Evolutionary conservation across 1,140 invertebrate species (phyloP).

Genomic region (Mercenaria mercenaria): DNA sequence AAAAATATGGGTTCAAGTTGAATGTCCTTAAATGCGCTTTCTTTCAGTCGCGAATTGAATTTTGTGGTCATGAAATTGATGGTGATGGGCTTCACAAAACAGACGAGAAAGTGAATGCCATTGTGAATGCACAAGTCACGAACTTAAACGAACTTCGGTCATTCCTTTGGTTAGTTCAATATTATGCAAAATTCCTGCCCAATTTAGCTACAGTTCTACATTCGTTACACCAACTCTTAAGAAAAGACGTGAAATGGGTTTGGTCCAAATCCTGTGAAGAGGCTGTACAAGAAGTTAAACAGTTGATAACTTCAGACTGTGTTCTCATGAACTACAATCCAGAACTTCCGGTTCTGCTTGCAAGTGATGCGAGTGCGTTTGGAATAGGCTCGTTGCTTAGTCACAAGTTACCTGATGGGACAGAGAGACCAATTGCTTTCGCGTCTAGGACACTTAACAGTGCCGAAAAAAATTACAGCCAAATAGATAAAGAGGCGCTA

Average conservation of each 20-base stretch:
- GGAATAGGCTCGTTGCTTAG: conserved; percentile 87
- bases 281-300: conserved; percentile 45
- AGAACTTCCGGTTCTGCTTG: conserved; percentile 70
- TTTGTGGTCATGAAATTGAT: no score
- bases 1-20: no score
- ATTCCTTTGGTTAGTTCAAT: conserved; percentile 65
- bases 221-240: conserved; percentile 61
- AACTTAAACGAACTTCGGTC: conserved; percentile 64
- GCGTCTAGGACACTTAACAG: conserved; percentile 85
- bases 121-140: conserved; percentile 50
- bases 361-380: conserved; percentile 86
- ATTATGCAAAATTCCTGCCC: conserved; percentile 68
- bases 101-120: conserved; percentile 66
- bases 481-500: no score
- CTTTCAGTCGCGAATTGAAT: conserved; percentile 42
- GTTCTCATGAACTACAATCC: conserved; percentile 62
- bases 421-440: conserved; percentile 85
- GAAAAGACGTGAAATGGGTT: conserved; percentile 54
- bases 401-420: conserved; percentile 82
- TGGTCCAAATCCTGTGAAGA: conserved; percentile 50
- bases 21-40: conserved; percentile 74
- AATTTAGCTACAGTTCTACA: conserved; percentile 54
- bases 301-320: conserved; percentile 58
- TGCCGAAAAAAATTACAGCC: no score
- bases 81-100: conserved; percentile 47